Evolutionary conservation across 1,140 invertebrate species (phyloP), one percentile per base, ranked within the genome.

Genomic region (Pogonus chalceus): DNA sequence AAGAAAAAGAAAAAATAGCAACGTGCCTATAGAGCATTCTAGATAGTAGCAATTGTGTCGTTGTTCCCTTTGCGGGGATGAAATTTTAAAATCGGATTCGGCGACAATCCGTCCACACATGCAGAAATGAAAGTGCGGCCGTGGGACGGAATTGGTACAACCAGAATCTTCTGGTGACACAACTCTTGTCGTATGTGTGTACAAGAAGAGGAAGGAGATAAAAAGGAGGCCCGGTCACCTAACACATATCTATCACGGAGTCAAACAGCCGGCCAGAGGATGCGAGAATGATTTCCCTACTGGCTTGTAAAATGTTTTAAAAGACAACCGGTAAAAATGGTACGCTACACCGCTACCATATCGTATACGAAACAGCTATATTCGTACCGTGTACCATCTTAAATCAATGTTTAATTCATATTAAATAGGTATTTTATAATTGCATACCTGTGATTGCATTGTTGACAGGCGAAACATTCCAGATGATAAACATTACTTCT

Each of bases 391-490:
- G 4, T 31, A 31, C 4, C 26, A 31, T 4, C 26, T 31, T 31
- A 31, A 31, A 7, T 31, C 4, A 14, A 14, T 31, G 14, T 14
- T 7, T 31, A 14, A 31, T 31, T 31, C 14, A 31, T 14, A 14
- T 31, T 31, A 31, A 7, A 7, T 31, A 7, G 26, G 4, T 31
- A 4, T 7, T 31, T 31, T 31, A 31, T 31, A n/a, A n/a, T n/a
- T n/a, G n/a, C 77, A 81, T 70, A 97, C 95, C 94, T 92, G 73
- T 97, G 92, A 76, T 93, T 95, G 70, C 95, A 98, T 72, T 96
- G 91, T 71, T 97, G 93, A 71, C 95, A 98, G 39, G 94, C 93
- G 70, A 98, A 98, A 73, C 95, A 98, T 70, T 98, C 94, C 58
- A 98, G 77, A 72, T 98, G 95, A 70, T 98, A 98, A 35, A 97